Percentiles rank a stretch among this genome's conserved stretches.
Evolutionary conservation across 2,113 vertebrate species (phyloP).

Genomic region (Aplodontia rufa): DNA sequence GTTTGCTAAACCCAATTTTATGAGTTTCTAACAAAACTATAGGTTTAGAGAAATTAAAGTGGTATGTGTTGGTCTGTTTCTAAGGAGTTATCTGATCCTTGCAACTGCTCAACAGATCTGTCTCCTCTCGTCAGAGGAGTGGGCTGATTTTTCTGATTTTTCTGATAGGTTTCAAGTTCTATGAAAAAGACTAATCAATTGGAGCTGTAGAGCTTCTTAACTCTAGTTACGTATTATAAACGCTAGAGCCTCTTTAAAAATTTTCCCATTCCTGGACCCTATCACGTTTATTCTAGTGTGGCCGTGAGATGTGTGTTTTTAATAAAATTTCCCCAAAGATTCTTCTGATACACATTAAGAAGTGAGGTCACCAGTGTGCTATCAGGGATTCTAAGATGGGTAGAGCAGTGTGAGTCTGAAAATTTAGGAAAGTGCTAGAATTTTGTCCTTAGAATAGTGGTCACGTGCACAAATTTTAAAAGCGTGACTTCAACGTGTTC

Average conservation of each 20-base stretch:
- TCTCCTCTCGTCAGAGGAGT: not conserved
- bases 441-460: not conserved
- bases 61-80: not conserved
- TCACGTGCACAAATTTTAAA: not conserved
- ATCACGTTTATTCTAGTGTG: not conserved
- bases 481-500: not conserved
- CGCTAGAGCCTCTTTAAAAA: not conserved
- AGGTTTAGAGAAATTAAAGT: not conserved
- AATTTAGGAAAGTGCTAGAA: not conserved
- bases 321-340: not conserved
- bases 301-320: not conserved
- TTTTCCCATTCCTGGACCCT: not conserved
- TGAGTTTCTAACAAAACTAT: slow-evolving; percentile 7
- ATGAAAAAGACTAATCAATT: not conserved
- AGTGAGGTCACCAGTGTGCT: not conserved
- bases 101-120: not conserved
- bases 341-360: not conserved
- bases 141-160: not conserved
- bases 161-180: not conserved
- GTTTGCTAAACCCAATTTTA: not conserved
- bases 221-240: not conserved
- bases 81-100: not conserved
- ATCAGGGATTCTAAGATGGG: not conserved
- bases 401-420: not conserved
- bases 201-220: not conserved